Percentiles rank a stretch among this genome's conserved stretches.
Evolutionary conservation across 2,888 invertebrate species (phyloP).

Genomic region (Myopa tessellatipennis): DNA sequence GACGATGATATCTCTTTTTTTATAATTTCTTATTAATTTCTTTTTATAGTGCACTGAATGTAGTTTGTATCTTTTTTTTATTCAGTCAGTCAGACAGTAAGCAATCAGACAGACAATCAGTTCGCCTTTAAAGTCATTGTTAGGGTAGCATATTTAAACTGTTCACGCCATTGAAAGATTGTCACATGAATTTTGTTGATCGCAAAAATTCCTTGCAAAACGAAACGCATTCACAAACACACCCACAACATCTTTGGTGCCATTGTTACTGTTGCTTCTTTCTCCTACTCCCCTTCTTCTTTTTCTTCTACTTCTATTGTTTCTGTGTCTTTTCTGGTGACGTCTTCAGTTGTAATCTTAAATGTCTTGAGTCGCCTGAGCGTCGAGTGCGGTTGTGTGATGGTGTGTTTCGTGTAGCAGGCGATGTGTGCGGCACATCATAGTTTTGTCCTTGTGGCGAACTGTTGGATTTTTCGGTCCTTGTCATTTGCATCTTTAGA

Average conservation of each 20-base stretch:
- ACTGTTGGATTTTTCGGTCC: constrained; percentile 69
- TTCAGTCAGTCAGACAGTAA: too few relatives aligned
- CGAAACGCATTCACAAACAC: constrained; percentile 31
- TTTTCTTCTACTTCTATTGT: background rate
- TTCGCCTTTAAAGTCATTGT: too few relatives aligned
- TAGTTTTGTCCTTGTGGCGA: constrained; percentile 52
- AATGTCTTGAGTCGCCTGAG: background rate
- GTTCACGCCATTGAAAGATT: constrained; percentile 61
- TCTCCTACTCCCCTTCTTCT: background rate
- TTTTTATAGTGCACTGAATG: too few relatives aligned
- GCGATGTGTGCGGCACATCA: constrained; percentile 64
- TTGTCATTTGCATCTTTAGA: constrained; percentile 56
- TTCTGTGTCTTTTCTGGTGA: background rate
- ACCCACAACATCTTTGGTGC: too few relatives aligned
- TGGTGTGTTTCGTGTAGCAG: constrained; percentile 52
- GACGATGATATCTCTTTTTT: background rate
- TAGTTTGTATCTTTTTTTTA: too few relatives aligned
- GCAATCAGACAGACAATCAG: too few relatives aligned
- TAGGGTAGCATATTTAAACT: constrained; percentile 3
- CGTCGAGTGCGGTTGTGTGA: background rate
- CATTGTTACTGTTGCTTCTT: constrained; percentile 28
- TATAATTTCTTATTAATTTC: too few relatives aligned
- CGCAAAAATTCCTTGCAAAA: constrained; percentile 67
- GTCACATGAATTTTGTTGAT: constrained; percentile 70
- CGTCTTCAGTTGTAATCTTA: too few relatives aligned